Conservation (phyloP, 2,888 invertebrate species). For the Oxystoma pomonae region DNA sequence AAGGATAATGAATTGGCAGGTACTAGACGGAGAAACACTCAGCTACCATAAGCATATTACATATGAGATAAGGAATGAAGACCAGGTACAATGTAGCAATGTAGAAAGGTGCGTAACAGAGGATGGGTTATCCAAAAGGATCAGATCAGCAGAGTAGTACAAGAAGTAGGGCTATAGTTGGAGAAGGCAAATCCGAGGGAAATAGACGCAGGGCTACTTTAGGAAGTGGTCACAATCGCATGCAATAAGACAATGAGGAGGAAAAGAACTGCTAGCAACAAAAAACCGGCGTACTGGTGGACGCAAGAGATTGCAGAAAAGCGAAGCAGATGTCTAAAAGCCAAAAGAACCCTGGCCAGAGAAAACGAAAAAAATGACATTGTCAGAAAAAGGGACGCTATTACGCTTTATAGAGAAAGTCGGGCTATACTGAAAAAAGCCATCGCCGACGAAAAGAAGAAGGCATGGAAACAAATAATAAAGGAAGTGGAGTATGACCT, state of each 20-base stretch:
- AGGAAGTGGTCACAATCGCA: neutral
- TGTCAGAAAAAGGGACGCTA: too few relatives aligned
- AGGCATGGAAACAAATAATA: conserved; percentile 12
- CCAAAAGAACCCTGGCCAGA: too few relatives aligned
- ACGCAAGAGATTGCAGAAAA: too few relatives aligned
- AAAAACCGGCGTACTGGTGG: neutral
- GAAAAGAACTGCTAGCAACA: neutral
- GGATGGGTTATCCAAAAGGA: neutral
- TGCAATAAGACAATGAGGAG: neutral
- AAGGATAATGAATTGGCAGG: conserved; percentile 8
- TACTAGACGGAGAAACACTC: conserved; percentile 11
- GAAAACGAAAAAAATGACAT: too few relatives aligned
- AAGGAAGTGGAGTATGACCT: too few relatives aligned
- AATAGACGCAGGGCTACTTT: neutral
- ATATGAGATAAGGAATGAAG: conserved; percentile 9
- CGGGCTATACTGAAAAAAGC: neutral
- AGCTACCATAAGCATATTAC: conserved; percentile 11
- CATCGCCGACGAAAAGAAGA: conserved; percentile 4
- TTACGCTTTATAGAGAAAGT: neutral
- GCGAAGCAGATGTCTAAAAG: too few relatives aligned
- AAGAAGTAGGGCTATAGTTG: conserved; percentile 2
- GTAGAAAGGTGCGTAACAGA: neutral
- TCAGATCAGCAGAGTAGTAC: neutral
- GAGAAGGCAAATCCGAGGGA: neutral
- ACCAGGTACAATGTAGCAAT: conserved; percentile 1